Evolutionary conservation across 1,140 invertebrate genomes (phyloP).

Genomic region (Papilio glaucus): DNA sequence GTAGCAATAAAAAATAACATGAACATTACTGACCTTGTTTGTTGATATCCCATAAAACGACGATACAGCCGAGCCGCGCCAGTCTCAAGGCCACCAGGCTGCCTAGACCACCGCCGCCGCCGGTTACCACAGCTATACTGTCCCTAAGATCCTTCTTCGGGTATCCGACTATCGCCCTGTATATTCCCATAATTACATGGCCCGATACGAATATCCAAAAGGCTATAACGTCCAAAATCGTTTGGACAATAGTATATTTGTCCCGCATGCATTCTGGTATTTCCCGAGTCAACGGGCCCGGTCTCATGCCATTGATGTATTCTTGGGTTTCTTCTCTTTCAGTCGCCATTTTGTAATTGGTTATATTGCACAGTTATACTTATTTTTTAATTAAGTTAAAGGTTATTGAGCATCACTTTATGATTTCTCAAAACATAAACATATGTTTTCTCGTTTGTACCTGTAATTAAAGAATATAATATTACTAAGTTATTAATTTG

Average conservation of each 20-base stretch:
- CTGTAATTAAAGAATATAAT: slow-evolving; percentile 48
- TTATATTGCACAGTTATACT: slow-evolving; percentile 24
- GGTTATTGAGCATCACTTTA: slow-evolving; percentile 50
- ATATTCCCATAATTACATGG: slow-evolving; percentile 82
- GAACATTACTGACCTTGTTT: slow-evolving; percentile 86
- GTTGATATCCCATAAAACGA: slow-evolving; percentile 97
- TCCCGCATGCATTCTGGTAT: slow-evolving; percentile 79
- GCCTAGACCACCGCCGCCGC: slow-evolving; percentile 95
- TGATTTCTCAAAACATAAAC: slow-evolving; percentile 8
- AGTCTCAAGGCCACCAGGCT: slow-evolving; percentile 91
- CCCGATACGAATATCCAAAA: slow-evolving; percentile 85
- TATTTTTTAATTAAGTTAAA: slow-evolving; percentile 29
- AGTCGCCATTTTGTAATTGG: slow-evolving; percentile 59
- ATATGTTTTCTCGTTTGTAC: slow-evolving; percentile 38
- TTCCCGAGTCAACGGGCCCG: slow-evolving; percentile 73
- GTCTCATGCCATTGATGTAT: slow-evolving; percentile 73
- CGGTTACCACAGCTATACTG: slow-evolving; percentile 93
- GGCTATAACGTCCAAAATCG: slow-evolving; percentile 85
- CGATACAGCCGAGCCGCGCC: slow-evolving; percentile 89
- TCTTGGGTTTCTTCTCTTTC: slow-evolving; percentile 61
- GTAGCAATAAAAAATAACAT: slow-evolving; percentile 31
- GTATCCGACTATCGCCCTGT: slow-evolving; percentile 80
- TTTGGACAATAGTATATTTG: slow-evolving; percentile 78
- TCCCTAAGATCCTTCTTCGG: slow-evolving; percentile 86
- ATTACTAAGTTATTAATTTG: slow-evolving; percentile 5